Evolutionary conservation across 2,113 vertebrate species (phyloP).

Genomic region (Anas platyrhynchos): DNA sequence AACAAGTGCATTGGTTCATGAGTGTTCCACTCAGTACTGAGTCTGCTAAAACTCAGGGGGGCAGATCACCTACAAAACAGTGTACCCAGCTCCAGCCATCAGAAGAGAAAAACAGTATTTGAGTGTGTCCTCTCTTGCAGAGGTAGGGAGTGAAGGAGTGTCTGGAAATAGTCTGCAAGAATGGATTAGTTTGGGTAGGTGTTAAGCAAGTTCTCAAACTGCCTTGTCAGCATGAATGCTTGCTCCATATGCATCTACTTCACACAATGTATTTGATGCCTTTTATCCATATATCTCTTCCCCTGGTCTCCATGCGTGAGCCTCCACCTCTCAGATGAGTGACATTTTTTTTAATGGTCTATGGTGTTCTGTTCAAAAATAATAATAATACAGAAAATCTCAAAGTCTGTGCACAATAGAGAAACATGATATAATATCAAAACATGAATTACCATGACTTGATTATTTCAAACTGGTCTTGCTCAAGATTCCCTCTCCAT

Average conservation of each 20-base stretch:
- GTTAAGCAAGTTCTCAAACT: neutral
- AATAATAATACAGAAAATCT: neutral
- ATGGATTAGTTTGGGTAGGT: neutral
- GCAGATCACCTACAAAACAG: neutral
- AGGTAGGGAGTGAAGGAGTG: rapidly evolving
- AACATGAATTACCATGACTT: neutral
- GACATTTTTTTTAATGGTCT: neutral
- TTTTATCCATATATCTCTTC: neutral
- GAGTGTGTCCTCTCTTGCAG: neutral
- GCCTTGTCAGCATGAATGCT: rapidly evolving
- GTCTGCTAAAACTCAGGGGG: neutral
- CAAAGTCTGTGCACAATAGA: neutral
- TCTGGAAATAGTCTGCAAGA: neutral
- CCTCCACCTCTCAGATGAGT: neutral
- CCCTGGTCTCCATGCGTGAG: neutral
- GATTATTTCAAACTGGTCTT: neutral
- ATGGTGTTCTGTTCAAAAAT: too few species aligned
- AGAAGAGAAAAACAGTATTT: neutral
- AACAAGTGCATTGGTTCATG: neutral
- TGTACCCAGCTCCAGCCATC: neutral
- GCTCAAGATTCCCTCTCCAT: neutral
- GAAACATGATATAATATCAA: neutral
- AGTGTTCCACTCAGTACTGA: neutral
- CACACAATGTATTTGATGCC: neutral
- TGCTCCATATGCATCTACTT: neutral